A percentile compares a stretch with the other conserved stretches of the same genome.
Conservation (phyloP, 1,140 invertebrate species). For the Maconellicoccus hirsutus region DNA sequence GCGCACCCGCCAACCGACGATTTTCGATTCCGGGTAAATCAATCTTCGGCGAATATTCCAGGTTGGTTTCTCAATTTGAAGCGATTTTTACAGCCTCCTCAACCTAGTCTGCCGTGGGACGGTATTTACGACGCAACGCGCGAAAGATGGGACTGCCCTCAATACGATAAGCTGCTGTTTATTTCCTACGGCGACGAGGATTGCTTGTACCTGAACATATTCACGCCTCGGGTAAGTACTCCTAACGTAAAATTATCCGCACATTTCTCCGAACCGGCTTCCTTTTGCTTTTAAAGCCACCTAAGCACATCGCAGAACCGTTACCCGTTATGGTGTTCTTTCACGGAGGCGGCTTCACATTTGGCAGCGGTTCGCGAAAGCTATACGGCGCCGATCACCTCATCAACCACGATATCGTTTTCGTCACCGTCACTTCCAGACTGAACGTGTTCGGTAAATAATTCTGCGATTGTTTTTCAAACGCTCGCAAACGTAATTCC, state of each 20-base stretch:
- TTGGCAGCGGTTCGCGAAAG: constrained; percentile 36
- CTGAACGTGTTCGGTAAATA: no score
- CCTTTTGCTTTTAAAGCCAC: no score
- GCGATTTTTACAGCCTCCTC: neutral
- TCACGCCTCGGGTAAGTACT: neutral
- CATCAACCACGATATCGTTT: no score
- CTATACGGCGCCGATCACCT: no score
- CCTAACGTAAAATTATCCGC: no score
- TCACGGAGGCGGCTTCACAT: constrained; percentile 47
- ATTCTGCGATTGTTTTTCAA: no score
- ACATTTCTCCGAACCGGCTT: no score
- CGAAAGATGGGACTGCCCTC: neutral
- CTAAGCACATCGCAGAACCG: no score
- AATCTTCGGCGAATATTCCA: no score
- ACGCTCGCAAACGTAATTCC: no score
- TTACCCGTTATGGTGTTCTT: constrained; percentile 49
- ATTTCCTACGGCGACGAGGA: neutral
- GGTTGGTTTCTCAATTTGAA: no score
- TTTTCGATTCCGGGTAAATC: neutral
- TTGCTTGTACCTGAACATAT: neutral
- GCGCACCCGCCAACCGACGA: neutral
- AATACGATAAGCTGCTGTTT: neutral
- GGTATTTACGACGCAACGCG: neutral
- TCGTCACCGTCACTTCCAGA: no score
- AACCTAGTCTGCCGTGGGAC: neutral